Evolutionary conservation across 2,797 vertebrate species (phyloP), one percentile per base, ranked within the genome.

Genomic region (Bucorvus abyssinicus): DNA sequence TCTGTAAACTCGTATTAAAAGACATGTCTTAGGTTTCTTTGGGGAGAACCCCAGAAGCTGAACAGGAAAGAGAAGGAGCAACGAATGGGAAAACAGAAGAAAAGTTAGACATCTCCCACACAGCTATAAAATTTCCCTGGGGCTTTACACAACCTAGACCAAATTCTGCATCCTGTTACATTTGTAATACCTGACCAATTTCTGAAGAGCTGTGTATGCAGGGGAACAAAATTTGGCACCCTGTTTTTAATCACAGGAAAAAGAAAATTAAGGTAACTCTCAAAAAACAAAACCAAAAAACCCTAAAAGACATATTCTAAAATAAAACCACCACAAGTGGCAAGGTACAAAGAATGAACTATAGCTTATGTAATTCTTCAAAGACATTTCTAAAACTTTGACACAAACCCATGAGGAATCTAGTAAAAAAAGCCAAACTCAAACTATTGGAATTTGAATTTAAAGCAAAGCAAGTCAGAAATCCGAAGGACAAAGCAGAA

Each of bases 91-190:
- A 95, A 82, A 75, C 24, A 36, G 12, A 82, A 75, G 90, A 70
- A 63, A 74, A 87, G 24, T 59, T 47, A 19, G 14, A 74, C 8
- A 9, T 77, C 97, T 97, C 96, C 87, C 95, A 96, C 73, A 93
- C 55, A 87, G 45, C 83, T 82, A 74, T 76, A 95, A 45, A 21
- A 87, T 80, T 95, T 95, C 95, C 82, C 84, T 78, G 47, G 81
- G 61, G 76, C 42, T 88, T 95, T 70, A 70, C 59, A 55, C 6
- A 91, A 36, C 47, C 40, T 55, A 53, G 23, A 83, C 69, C 65
- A 86, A 90, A 77, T 64, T 89, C 50, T 75, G 67, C 64, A 36
- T n/a, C n/a, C 74, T 47, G 21, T 81, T 70, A 69, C 19, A 78
- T 71, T 64, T 74, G 12, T 32, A 36, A 71, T 81, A 93, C 8